Base-by-base conservation (phyloP, 2,797 vertebrate species). In the Periparus ater region DNA sequence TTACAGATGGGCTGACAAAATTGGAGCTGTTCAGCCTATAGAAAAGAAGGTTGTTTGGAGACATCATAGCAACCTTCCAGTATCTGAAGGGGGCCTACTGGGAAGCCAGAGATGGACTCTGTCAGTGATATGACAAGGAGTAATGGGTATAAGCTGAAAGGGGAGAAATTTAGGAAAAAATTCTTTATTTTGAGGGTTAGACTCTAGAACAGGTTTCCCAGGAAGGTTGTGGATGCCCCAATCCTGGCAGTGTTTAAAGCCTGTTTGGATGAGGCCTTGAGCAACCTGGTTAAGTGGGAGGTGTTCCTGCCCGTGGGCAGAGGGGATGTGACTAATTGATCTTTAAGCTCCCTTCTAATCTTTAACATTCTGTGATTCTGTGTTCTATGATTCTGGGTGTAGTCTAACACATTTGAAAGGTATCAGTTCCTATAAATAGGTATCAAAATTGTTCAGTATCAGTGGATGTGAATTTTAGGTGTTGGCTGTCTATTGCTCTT, bases 271-370 rank as follows among this genome's bases (percentile, higher is more conserved):
- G 19, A 11, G 10, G 29, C 19, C 32, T 72, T 51, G 67, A 65
- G 27, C 6, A 72, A 38, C 18, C 15, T 75, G 17, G 21, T 32
- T 38, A 42, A 67, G 5, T 27, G 34, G 26, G 30, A 42, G 9
- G 21, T 10, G 1, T 30, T 12, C 25, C 34, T 67, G 40, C 7
- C 34, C 21, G 48, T 0, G 0, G 40, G 30, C 29, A 34, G 9
- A 15, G 25, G 10, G 5, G 6, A 7, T 40, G 29, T 18, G 15
- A 42, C 18, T 42, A 34, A 17, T 2, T 6, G 6, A 19, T n/a
- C 21, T 40, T 67, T 67, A 36, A 61, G 17, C 10, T 74, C 12
- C 34, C 21, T 47, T 54, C 54, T 18, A 42, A 32, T 6, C 8
- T 9, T 42, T 20, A 54, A 48, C 12, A 32, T 48, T 81, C 17